Percentiles rank a stretch among this genome's conserved stretches.
Evolutionary conservation across 53 echinoderm and acorn worm species (phyloP).

Genomic region (Apostichopus leukothele): DNA sequence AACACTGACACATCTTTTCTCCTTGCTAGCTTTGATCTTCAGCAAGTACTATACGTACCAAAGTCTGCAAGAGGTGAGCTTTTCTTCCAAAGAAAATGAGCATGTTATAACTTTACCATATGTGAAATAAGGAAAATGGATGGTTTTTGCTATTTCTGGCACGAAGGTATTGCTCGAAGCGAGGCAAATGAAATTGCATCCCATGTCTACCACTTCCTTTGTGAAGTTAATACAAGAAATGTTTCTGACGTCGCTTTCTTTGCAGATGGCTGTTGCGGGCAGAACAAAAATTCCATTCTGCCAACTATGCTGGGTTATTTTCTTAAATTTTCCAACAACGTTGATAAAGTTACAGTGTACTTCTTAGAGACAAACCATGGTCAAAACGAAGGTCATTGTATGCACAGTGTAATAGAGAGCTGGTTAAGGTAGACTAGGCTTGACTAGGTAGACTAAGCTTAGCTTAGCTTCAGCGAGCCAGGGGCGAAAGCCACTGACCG

Average conservation of each 20-base stretch:
- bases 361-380: constrained; percentile 71
- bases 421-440: too few relatives aligned
- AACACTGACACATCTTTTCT: background rate
- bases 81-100: constrained; percentile 59
- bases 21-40: constrained; percentile 9
- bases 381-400: constrained; percentile 59
- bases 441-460: too few relatives aligned
- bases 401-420: constrained; percentile 46
- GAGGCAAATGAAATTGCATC: constrained; percentile 65
- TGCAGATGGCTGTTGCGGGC: constrained; percentile 64
- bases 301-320: constrained; percentile 59
- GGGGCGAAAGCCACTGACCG: too few relatives aligned
- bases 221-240: constrained; percentile 13
- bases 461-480: too few relatives aligned
- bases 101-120: constrained; percentile 64
- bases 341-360: constrained; percentile 13
- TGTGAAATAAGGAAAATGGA: constrained; percentile 56
- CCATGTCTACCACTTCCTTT: constrained; percentile 45
- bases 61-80: constrained; percentile 35
- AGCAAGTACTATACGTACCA: constrained; percentile 9
- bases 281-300: constrained; percentile 66
- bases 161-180: constrained; percentile 53
- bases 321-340: background rate
- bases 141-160: constrained; percentile 59
- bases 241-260: constrained; percentile 47